These are phyloP conservation scores for Oreochromis spilurus DNA, from an alignment of 2,113 vertebrate genomes.

Conservation along the genomic window DNA sequence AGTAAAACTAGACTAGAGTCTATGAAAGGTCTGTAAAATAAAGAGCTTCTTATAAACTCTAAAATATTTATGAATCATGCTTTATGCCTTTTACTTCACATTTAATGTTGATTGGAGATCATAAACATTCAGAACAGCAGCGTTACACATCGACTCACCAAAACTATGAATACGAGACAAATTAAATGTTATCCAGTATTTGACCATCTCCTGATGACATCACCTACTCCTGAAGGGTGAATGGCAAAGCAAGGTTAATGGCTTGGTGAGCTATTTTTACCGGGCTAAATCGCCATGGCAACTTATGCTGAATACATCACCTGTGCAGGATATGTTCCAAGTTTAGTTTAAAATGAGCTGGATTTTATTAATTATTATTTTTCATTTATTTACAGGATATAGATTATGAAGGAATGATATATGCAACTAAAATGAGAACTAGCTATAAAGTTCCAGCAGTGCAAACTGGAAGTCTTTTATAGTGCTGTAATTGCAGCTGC, in stretches of 20 bases:
- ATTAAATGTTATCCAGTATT: neutral
- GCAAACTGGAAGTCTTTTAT: neutral
- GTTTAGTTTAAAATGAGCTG: neutral
- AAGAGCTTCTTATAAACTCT: neutral
- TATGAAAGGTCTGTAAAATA: neutral
- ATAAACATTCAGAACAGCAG: neutral
- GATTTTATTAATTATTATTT: neutral
- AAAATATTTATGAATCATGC: neutral
- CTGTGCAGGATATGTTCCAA: neutral
- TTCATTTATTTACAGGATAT: neutral
- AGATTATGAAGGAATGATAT: neutral
- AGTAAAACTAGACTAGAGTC: neutral
- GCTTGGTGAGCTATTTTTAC: neutral
- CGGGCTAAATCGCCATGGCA: neutral
- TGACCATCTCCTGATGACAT: neutral
- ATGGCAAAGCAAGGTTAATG: neutral
- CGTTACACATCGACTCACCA: accelerated
- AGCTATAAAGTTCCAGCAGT: accelerated
- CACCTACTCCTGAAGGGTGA: neutral
- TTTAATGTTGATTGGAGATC: neutral
- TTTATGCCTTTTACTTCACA: neutral
- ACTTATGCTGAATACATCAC: neutral
- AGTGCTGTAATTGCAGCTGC: neutral
- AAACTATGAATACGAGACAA: accelerated
- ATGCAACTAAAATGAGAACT: neutral